Base-by-base conservation (phyloP, 2,888 invertebrate genomes). In the Strigamia transsilvanica region DNA sequence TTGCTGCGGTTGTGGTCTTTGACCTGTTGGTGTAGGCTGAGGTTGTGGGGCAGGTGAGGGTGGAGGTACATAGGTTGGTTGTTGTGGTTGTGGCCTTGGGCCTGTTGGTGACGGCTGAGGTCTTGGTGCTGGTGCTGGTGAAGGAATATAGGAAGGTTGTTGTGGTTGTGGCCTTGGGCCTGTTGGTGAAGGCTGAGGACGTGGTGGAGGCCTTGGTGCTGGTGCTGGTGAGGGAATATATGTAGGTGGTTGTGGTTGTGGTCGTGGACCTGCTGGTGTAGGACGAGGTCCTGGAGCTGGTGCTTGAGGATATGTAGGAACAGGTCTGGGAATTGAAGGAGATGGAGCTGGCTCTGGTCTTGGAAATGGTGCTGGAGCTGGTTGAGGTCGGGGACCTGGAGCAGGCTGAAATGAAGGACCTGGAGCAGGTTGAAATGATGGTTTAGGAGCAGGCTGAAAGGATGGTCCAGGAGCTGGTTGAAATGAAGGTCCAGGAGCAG, bases 371-470 rank as follows among this genome's bases (percentile, higher is more conserved):
- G 56, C 56, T 21, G 73, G 73, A 27, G 5, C 32, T 3, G 61
- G 61, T 21, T 66, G 61, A n/a, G n/a, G n/a, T n/a, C 4, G 7
- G 21, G 56, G 56, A 0, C 27, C 73, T 73, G 73, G 73, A 4
- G 73, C 13, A 10, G 12, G 73, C 5, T 27, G 73, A 27, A 15
- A 73, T n/a, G 27, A 27, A 15, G 73, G 73, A 32, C 13, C 32
- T 27, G 73, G 73, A 73, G 66, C 66, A 12, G 66, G 66, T 23
- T 66, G 66, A 23, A 23, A 21, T 12, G 61, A 66, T 27, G 73
- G 73, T 1, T 0, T 0, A n/a, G 56, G 73, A 27, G 73, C 73
- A 10, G 73, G 73, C 13, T 51, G 51, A 51, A 51, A 18, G 2
- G 38, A 10, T 27, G 73, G 66, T 2, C 15, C 56, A 21, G 56